Evolutionary conservation across 2,888 invertebrate species (phyloP), one percentile per base, ranked within the genome.

Genomic region (Aspidapion aeneum): DNA sequence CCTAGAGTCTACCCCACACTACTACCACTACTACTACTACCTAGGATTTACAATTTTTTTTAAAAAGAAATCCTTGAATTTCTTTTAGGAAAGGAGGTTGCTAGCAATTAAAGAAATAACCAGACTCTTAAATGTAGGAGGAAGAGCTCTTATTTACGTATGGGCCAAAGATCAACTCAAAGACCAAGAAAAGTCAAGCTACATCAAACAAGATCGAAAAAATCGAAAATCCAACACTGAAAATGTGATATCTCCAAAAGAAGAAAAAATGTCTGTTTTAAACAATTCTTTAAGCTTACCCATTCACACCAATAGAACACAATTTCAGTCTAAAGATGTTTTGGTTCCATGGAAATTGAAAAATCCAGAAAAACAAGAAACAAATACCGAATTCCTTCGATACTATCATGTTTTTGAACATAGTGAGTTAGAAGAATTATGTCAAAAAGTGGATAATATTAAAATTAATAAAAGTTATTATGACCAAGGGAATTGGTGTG

Each of bases 401-500:
- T 98, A 87, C 78, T 98, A 98, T 79, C 98, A 98, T 75, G 94
- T 98, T 1, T 98, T 98, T 76, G 87, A 90, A 70, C 88, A 93
- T 70, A 86, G 86, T 0, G 98, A 96, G 81, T 78, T 96, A 49
- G 87, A 90, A 70, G 70, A 79, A 1, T 78, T 96, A 52, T 90
- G 91, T 69, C 74, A 74, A 19, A 78, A 83, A 66, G 70, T 89
- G 2, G 69, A 80, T 0, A 80, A 79, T 54, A 80, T 90, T 50
- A 72, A 75, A 54, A 80, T 96, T 12, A 76, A 86, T 35, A 81
- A 84, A 21, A 87, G 86, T 72, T 98, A 94, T 79, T 97, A 97
- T 74, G 98, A 98, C 79, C 92, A 98, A 79, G 98, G 98, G 0
- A 98, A 98, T 78, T 96, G 97, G 93, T 97, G 96, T 82, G 86